phyloP scores from a whole-genome alignment of 2,888 invertebrate species.

The Linhomoeus sp. region DNA sequence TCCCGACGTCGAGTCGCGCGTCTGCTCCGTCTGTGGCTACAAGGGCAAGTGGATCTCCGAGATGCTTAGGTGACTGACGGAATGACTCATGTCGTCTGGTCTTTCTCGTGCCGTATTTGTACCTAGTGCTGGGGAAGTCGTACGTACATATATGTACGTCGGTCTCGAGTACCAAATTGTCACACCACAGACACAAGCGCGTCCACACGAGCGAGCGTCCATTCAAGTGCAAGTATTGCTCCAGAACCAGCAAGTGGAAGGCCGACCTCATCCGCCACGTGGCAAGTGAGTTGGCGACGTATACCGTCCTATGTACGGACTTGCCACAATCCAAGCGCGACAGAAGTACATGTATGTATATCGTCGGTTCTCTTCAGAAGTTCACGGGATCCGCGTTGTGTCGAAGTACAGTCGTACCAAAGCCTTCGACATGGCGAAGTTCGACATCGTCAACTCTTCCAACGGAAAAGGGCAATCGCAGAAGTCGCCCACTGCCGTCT shows the following conservation, averaged over 20 bases:
- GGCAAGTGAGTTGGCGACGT: slow-evolving; percentile 19
- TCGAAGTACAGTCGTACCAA: slow-evolving; percentile 24
- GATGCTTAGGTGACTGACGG: slow-evolving; percentile 20
- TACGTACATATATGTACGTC: too few species aligned
- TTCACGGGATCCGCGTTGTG: slow-evolving; percentile 30
- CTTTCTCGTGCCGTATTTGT: too few species aligned
- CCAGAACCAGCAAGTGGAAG: slow-evolving; percentile 34
- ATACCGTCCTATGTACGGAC: not conserved
- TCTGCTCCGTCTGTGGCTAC: slow-evolving; percentile 26
- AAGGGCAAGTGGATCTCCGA: slow-evolving; percentile 32
- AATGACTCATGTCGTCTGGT: not conserved
- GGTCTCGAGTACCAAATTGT: too few species aligned
- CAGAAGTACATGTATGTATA: too few species aligned
- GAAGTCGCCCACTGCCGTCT: too few species aligned
- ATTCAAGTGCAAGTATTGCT: slow-evolving; percentile 33
- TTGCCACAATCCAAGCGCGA: too few species aligned
- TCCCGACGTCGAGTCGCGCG: slow-evolving; percentile 8
- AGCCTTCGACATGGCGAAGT: not conserved
- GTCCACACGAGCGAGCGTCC: slow-evolving; percentile 32
- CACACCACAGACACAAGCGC: slow-evolving; percentile 28
- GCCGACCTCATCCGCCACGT: slow-evolving; percentile 35
- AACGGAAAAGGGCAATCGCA: too few species aligned
- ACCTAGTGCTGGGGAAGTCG: too few species aligned
- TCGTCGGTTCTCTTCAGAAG: slow-evolving; percentile 16
- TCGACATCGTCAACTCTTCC: not conserved